A percentile compares a stretch with the other conserved stretches of the same genome.
These are phyloP conservation scores for Actenoides lindsayi DNA, from an alignment of 2,113 vertebrate species.

Conservation along the genomic window DNA sequence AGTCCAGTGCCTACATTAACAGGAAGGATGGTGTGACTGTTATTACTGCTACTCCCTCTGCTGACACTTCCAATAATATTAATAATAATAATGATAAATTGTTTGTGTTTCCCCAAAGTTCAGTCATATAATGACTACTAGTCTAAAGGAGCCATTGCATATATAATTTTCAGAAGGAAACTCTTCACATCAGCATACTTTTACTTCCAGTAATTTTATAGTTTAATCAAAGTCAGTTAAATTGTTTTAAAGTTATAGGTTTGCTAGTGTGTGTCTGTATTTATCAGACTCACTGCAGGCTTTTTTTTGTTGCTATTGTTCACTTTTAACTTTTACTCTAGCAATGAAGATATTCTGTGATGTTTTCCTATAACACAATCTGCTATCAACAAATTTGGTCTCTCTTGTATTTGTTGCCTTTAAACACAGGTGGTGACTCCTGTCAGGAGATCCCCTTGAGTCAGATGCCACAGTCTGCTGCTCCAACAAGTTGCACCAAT, in stretches of 20 bases:
- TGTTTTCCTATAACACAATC: not conserved
- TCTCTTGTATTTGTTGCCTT: not conserved
- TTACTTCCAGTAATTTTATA: not conserved
- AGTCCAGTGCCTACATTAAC: not conserved
- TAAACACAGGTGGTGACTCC: constrained; percentile 75
- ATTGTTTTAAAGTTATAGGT: not conserved
- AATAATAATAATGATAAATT: not conserved
- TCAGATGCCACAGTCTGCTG: constrained; percentile 78
- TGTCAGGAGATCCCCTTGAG: constrained; percentile 86
- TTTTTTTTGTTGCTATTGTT: not conserved
- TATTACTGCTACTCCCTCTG: not conserved
- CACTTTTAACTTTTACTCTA: not conserved
- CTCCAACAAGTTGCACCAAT: constrained; percentile 69
- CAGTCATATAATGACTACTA: not conserved
- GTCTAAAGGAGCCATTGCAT: not conserved
- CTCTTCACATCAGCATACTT: not conserved
- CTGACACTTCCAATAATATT: not conserved
- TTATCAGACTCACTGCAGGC: not conserved
- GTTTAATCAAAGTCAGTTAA: not conserved
- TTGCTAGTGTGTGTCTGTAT: not conserved
- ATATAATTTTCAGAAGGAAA: not conserved
- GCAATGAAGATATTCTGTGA: not conserved
- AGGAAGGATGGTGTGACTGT: not conserved
- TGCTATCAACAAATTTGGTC: not conserved
- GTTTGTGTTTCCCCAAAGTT: not conserved